Evolutionary conservation across 2,888 invertebrate species (phyloP), one percentile per base, ranked within the genome.

Genomic region (Campaea margaritaria): DNA sequence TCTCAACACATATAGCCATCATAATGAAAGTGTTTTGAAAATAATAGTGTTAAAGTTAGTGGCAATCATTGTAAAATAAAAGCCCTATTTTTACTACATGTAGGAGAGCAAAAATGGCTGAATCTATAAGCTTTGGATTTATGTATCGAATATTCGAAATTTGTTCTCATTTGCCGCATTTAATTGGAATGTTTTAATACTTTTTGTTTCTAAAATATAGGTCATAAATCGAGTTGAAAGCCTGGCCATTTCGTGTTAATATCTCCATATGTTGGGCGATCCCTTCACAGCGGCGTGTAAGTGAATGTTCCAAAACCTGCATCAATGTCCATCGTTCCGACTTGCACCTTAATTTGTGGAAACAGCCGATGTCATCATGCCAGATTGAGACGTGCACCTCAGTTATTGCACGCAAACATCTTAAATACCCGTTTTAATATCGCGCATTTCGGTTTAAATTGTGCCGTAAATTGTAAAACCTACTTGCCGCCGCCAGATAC

Each of bases 321-420:
- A 62, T 68, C 65, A 59, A 69, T 67, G 67, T 66, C 12, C 54
- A 58, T 62, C 44, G 50, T 74, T 76, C 70, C 73, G 65, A 62
- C 55, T 76, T 31, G 73, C 70, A 72, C 72, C 74, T 78, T 77
- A 79, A 85, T 83, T 77, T 79, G 76, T 73, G 66, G 66, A 62
- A 79, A 81, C 78, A 72, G 71, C 70, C 74, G 76, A 81, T 78
- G 77, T 80, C 83, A 78, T 80, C 76, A 79, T 61, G 44, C 66
- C 59, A 75, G 76, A 87, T 86, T 85, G 82, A 88, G 84, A 78
- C 78, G 81, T 84, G 62, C 66, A 69, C 66, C 72, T 65, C 75
- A 71, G 71, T 65, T 70, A 71, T 61, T 70, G 67, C 73, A 73
- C 68, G 75, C 74, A 76, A 76, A 78, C 73, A 74, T 73, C 72